phyloP scores from a whole-genome alignment of 2,797 vertebrate species.

The Argyrosomus regius region DNA sequence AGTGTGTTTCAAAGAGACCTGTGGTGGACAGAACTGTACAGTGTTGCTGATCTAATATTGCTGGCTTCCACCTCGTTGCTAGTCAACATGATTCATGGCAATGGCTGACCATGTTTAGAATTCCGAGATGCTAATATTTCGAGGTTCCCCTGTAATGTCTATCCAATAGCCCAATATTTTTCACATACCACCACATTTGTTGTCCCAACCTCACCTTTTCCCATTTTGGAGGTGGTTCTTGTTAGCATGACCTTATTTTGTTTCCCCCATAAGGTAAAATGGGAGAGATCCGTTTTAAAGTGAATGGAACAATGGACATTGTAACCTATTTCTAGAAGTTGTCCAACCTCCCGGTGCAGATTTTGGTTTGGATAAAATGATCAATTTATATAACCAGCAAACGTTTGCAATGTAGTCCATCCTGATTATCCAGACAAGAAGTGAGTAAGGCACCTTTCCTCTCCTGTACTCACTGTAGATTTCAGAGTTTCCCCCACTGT shows the following conservation, averaged over 20 bases:
- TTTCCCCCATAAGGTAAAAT: not conserved
- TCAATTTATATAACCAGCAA: constrained; percentile 2
- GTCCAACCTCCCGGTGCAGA: not conserved
- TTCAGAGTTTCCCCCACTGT: constrained; percentile 34
- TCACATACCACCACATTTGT: not conserved
- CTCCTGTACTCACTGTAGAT: constrained; percentile 29
- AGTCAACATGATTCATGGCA: not conserved
- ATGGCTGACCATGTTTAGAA: not conserved
- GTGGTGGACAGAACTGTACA: not conserved
- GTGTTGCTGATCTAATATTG: constrained; percentile 8
- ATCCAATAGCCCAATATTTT: not conserved
- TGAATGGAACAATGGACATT: not conserved
- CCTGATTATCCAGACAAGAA: constrained; percentile 13
- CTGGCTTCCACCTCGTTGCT: not conserved
- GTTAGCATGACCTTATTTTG: not conserved
- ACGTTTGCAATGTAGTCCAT: not conserved
- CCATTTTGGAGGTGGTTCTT: not conserved
- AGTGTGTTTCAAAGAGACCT: not conserved
- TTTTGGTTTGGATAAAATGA: not conserved
- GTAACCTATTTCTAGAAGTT: not conserved
- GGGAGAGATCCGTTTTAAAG: not conserved
- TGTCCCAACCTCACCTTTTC: not conserved
- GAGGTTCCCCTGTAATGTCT: not conserved
- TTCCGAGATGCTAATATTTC: not conserved
- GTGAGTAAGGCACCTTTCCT: constrained; percentile 26